Evolutionary conservation across 2,888 invertebrate species (phyloP), one percentile per base, ranked within the genome.

Genomic region (Lycophotia porphyrea): DNA sequence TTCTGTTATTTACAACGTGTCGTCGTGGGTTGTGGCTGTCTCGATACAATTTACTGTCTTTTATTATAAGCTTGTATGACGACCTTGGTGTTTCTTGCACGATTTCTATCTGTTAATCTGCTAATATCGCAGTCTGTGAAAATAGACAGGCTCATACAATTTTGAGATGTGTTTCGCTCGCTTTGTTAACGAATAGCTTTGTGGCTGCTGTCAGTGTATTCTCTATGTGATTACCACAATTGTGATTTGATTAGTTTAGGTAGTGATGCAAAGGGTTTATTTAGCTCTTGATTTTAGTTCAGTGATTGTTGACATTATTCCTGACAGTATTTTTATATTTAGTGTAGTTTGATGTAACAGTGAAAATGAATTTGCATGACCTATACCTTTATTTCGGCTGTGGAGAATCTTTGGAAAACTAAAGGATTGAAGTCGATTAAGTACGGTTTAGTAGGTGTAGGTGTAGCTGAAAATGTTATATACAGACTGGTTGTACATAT

Each of bases 121-220:
- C 76, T 85, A 84, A 85, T 81, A 83, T 83, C 80, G 74, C 75
- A 72, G 77, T 79, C 76, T 79, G 79, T 85, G 79, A 85, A 83
- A 85, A 85, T 79, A 85, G 75, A 83, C 71, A 67, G 55, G 42
- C 65, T 69, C 71, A 74, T 80, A 76, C 58, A 84, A 80, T 82
- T 84, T 82, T 73, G 70, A 77, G 75, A 70, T 84, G 36, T 69
- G 69, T 73, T 63, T 84, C 70, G 65, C 49, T 82, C 60, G 71
- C 68, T 76, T 76, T 80, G 66, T 76, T 5, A 42, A 42, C 42
- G 65, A 64, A 70, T 44, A 60, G 60, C 71, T 76, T 74, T 84
- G 84, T 70, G 74, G 69, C 24, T 58, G 67, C 70, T 58, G 71
- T 60, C 68, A 60, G 13, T 63, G 44, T 69, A 66, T 76, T 83